A percentile compares a stretch with the other conserved stretches of the same genome.
phyloP scores from a whole-genome alignment of 2,113 vertebrate genomes.

The Urocitellus parryii region DNA sequence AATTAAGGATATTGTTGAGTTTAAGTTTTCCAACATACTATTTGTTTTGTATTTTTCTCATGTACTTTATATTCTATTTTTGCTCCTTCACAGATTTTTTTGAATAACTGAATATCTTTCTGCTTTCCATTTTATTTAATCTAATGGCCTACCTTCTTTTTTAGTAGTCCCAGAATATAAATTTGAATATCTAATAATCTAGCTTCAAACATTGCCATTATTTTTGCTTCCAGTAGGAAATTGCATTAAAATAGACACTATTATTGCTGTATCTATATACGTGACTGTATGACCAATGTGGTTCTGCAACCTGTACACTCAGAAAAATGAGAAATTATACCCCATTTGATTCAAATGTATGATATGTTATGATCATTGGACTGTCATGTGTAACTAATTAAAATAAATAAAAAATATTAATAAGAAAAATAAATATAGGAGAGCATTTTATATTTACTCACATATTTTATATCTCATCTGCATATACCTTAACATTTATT shows the following conservation, averaged over 20 bases:
- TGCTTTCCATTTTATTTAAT: slow-evolving; percentile 1
- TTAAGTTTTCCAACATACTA: background rate
- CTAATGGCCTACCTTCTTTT: background rate
- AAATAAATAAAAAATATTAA: too few relatives aligned
- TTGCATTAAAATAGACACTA: background rate
- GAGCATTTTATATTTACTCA: background rate
- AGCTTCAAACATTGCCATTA: slow-evolving; percentile 10
- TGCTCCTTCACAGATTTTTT: background rate
- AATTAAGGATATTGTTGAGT: background rate
- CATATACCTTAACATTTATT: background rate
- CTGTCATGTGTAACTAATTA: too few relatives aligned
- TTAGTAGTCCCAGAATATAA: background rate
- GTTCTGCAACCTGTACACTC: too few relatives aligned
- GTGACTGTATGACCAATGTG: too few relatives aligned
- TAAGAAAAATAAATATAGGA: background rate
- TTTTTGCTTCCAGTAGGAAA: background rate
- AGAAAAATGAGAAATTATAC: too few relatives aligned
- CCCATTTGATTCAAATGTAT: too few relatives aligned
- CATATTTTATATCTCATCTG: background rate
- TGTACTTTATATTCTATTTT: background rate
- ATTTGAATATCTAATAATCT: background rate
- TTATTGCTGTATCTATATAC: too few relatives aligned
- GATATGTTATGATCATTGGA: too few relatives aligned
- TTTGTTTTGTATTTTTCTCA: background rate
- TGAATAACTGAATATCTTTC: background rate